Evolutionary conservation across 1,140 invertebrate species (phyloP), one percentile per base, ranked within the genome.

Genomic region (Drosophila mojavensis): DNA sequence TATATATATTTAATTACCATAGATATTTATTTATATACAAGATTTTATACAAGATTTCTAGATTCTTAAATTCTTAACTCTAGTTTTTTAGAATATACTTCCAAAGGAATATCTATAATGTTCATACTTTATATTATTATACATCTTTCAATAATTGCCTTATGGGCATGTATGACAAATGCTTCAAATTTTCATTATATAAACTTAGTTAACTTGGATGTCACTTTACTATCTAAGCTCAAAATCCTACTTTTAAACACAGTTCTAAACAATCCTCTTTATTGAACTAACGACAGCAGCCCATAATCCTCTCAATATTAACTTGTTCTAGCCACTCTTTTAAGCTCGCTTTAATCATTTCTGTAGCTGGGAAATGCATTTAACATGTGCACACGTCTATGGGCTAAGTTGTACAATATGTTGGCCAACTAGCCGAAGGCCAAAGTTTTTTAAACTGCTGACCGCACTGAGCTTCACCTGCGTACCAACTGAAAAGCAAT

Each of bases 401-500:
- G 55, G 41, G 20, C 17, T 50, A 72, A 54, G 5, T 51, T 58
- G 36, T 47, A 56, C 50, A 56, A 63, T 58, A 62, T 69, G 59
- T 50, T 58, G 47, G 54, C 54, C 61, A 58, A 30, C 26, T 65
- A 43, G 56, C 56, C 58, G 17, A 30, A 45, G 58, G 28, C 53
- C 33, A 77, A 77, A 73, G 45, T 77, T 73, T 39, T 72, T 54
- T 47, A 76, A 77, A 77, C 51, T 67, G 53, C 64, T 74, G 70
- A 63, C 70, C 70, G 48, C 54, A 33, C 30, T 43, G 74, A 51
- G 53, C 47, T 62, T 69, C 75, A 74, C 70, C 70, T 74, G 64
- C 74, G 70, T 11, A 41, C 45, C 69, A 24, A 17, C 51, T 60
- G 63, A 45, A 53, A 43, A 61, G 69, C 62, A 66, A 67, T 67